These are phyloP conservation scores for Aplochiton taeniatus DNA, from an alignment of 2,797 vertebrate species.

Conservation along the genomic window DNA sequence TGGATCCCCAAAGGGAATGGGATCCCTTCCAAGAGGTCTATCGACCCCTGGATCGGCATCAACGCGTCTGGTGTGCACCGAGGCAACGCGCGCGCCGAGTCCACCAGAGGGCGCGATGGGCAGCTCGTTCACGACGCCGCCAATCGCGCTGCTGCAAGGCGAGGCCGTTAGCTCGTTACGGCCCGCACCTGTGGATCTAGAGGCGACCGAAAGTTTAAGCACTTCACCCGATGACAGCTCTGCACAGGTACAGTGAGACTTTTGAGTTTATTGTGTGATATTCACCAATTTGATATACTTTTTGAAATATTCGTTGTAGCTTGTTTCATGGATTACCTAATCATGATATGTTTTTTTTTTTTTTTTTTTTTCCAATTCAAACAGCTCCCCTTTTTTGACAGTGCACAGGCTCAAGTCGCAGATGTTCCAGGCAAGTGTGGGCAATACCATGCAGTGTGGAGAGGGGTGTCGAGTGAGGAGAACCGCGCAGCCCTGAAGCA, in stretches of 20 bases:
- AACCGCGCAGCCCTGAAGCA: background rate
- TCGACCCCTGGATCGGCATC: conserved; percentile 10
- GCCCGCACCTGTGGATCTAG: conserved; percentile 25
- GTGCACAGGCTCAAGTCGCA: conserved; percentile 19
- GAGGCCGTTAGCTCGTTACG: background rate
- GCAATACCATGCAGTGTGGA: conserved; percentile 7
- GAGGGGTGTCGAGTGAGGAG: conserved; percentile 22
- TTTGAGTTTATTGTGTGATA: too few species aligned
- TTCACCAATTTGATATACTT: background rate
- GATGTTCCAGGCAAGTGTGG: conserved; percentile 21
- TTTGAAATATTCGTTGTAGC: too few species aligned
- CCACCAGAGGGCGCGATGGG: conserved; percentile 20
- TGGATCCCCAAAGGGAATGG: conserved; percentile 23
- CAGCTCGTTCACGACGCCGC: conserved; percentile 33
- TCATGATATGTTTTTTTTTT: too few species aligned
- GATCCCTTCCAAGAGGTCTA: background rate
- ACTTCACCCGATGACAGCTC: background rate
- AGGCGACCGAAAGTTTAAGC: conserved; percentile 14
- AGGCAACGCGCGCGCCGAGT: conserved; percentile 8
- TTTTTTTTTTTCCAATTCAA: conserved; percentile 5
- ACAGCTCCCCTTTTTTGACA: conserved; percentile 52
- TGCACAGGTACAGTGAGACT: conserved; percentile 43
- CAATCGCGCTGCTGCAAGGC: conserved; percentile 23
- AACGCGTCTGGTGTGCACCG: conserved; percentile 16
- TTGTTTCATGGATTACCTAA: too few species aligned